These are phyloP conservation scores for Varecia variegata DNA, from an alignment of 2,797 vertebrate species.

Conservation along the genomic window DNA sequence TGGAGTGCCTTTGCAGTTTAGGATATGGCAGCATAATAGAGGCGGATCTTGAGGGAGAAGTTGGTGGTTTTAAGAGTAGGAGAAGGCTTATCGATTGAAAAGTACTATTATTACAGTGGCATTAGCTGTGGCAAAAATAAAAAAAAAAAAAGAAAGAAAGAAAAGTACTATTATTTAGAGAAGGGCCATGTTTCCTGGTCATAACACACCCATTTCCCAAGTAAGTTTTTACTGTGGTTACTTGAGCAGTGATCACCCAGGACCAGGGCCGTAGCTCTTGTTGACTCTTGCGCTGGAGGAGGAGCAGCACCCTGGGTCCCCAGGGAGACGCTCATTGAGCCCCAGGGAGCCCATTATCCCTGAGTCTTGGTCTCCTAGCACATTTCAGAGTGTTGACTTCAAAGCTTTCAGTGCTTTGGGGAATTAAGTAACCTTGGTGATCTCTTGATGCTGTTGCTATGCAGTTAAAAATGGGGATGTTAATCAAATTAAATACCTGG, in stretches of 20 bases:
- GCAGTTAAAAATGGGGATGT: slow-evolving; percentile 23
- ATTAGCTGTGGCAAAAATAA: no score
- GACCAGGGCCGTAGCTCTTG: background rate
- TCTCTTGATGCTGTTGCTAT: background rate
- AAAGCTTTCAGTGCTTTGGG: slow-evolving; percentile 22
- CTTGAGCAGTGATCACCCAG: background rate
- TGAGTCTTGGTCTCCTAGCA: background rate
- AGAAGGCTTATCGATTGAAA: background rate
- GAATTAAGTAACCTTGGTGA: slow-evolving; percentile 36
- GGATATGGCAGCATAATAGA: background rate
- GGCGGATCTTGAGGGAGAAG: background rate
- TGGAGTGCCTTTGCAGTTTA: background rate
- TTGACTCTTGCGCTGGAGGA: background rate
- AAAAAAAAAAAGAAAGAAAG: no score
- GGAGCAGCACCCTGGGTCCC: background rate
- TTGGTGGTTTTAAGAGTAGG: background rate
- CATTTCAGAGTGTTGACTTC: background rate
- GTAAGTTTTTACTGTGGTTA: background rate
- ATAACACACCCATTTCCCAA: background rate
- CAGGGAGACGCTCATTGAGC: background rate
- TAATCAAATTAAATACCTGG: slow-evolving; percentile 1
- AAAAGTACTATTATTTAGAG: background rate
- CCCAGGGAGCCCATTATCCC: slow-evolving; percentile 49
- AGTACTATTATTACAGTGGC: background rate
- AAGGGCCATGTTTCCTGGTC: background rate